phyloP scores from a whole-genome alignment of 2,113 vertebrate species.

The Epinephelus fuscoguttatus region DNA sequence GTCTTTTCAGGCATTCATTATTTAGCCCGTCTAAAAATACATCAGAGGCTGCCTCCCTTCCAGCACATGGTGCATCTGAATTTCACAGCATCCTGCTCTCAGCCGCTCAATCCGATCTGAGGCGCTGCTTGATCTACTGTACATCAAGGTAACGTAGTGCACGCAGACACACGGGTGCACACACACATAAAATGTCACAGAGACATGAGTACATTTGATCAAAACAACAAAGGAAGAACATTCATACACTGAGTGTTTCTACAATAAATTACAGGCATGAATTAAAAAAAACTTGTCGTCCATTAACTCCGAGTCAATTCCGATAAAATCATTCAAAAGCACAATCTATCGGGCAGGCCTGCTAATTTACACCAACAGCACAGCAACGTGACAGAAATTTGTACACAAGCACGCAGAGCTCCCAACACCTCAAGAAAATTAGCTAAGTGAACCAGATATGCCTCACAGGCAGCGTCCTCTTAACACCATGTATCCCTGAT shows the following conservation, averaged over 20 bases:
- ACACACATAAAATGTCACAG: constrained; percentile 22
- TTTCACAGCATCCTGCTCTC: constrained; percentile 73
- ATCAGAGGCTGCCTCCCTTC: constrained; percentile 80
- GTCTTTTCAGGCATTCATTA: constrained; percentile 86
- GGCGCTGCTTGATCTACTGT: constrained; percentile 75
- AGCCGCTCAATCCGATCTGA: constrained; percentile 66
- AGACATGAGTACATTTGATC: constrained; percentile 16
- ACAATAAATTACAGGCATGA: not conserved
- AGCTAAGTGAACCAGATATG: constrained; percentile 53
- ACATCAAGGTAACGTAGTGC: constrained; percentile 63
- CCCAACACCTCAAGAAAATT: constrained; percentile 53
- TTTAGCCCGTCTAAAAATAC: constrained; percentile 85
- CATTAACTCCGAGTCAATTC: not conserved
- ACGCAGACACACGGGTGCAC: not conserved
- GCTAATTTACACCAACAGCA: constrained; percentile 33
- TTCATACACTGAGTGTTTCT: not conserved
- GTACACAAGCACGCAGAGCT: constrained; percentile 42
- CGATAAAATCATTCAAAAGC: constrained; percentile 7
- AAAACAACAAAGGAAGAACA: constrained; percentile 16
- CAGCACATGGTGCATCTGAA: constrained; percentile 77
- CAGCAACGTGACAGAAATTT: constrained; percentile 40
- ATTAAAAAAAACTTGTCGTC: not conserved
- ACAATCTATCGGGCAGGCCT: not conserved
- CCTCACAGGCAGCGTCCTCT: constrained; percentile 53
- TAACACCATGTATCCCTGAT: constrained; percentile 47